These are phyloP conservation scores for Brotula barbata DNA, from an alignment of 2,797 vertebrate genomes.

Conservation along the genomic window DNA sequence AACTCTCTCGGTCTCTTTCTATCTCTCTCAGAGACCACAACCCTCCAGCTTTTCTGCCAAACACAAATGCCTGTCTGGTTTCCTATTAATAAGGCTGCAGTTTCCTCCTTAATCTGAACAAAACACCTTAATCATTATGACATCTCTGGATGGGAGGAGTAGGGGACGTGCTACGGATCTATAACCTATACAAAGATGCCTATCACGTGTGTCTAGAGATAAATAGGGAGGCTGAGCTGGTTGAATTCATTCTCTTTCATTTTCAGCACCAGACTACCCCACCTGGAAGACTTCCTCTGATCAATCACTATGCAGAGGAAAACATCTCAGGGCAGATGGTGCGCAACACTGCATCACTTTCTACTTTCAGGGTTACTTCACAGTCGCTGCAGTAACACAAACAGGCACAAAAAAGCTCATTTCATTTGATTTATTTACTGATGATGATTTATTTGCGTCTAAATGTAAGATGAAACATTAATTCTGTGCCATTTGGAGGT, in stretches of 20 bases:
- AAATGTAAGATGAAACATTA: neutral
- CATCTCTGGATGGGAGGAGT: too few species aligned
- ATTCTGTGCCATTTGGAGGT: neutral
- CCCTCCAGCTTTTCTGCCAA: too few species aligned
- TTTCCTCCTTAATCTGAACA: too few species aligned
- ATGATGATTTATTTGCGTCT: neutral
- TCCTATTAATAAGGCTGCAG: too few species aligned
- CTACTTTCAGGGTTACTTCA: neutral
- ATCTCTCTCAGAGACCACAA: too few species aligned
- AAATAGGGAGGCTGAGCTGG: neutral
- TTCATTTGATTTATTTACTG: neutral
- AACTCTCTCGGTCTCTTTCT: too few species aligned
- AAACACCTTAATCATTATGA: too few species aligned
- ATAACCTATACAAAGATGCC: neutral
- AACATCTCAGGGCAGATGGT: conserved; percentile 10
- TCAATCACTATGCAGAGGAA: conserved; percentile 8
- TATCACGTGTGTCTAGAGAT: too few species aligned
- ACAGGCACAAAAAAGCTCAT: neutral
- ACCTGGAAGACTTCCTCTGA: conserved; percentile 1
- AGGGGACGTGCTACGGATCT: neutral
- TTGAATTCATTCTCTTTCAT: conserved; percentile 2
- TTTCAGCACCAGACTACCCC: neutral
- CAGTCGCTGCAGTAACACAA: conserved; percentile 1
- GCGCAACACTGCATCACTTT: conserved; percentile 7
- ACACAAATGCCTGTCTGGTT: too few species aligned